Conservation (phyloP, 2,113 vertebrate genomes). For the Tylochromis polylepis region DNA sequence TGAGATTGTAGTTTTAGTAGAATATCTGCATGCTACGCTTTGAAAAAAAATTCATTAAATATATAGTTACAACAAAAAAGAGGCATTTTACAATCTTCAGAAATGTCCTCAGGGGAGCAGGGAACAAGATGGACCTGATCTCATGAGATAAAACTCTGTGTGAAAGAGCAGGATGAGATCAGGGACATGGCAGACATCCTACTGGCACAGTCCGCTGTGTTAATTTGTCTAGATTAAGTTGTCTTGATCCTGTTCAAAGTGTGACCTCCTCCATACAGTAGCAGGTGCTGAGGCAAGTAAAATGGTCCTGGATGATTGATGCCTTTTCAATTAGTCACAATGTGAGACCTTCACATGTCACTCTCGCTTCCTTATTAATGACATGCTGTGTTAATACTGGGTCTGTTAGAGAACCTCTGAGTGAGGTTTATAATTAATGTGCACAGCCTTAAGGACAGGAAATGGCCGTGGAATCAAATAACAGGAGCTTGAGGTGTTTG, state of each 20-base stretch:
- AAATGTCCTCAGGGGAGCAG: background rate
- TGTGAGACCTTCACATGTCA: constrained; percentile 50
- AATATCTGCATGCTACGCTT: rapidly evolving
- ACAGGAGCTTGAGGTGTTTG: background rate
- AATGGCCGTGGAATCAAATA: background rate
- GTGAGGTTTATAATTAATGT: constrained; percentile 21
- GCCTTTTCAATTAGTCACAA: constrained; percentile 67
- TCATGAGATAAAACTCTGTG: background rate
- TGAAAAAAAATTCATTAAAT: background rate
- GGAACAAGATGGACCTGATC: background rate
- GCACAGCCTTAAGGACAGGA: background rate
- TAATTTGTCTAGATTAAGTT: constrained; percentile 44
- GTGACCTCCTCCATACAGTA: constrained; percentile 70
- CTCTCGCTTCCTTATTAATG: constrained; percentile 46
- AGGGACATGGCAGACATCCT: background rate
- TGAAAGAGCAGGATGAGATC: background rate
- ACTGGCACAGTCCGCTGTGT: background rate
- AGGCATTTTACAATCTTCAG: background rate
- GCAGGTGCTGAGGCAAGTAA: constrained; percentile 75
- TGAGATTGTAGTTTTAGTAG: background rate
- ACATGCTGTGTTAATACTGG: constrained; percentile 25
- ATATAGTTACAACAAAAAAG: background rate
- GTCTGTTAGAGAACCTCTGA: constrained; percentile 5
- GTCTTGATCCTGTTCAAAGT: constrained; percentile 1
- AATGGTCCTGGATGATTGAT: constrained; percentile 75